A percentile compares a stretch with the other conserved stretches of the same genome.
phyloP scores from a whole-genome alignment of 2,888 invertebrate genomes.

The Brachyptera putata region DNA sequence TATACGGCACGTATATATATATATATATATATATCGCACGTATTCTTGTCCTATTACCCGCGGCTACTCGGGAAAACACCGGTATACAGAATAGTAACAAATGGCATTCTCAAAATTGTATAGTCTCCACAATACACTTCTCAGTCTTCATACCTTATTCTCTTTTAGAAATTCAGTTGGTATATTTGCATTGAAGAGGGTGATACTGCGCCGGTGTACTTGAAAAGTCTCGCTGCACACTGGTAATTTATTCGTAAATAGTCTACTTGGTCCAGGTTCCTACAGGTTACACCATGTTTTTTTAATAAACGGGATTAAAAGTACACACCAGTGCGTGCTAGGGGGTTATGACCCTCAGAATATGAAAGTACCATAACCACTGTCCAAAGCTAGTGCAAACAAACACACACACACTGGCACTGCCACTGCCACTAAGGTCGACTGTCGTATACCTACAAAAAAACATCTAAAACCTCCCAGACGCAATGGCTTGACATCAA shows the following conservation, averaged over 20 bases:
- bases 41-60: background rate
- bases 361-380: background rate
- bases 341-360: background rate
- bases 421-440: too few species aligned
- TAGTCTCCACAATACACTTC: background rate
- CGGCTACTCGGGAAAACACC: too few species aligned
- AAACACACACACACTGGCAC: too few species aligned
- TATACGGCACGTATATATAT: too few species aligned
- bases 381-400: background rate
- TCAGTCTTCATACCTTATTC: background rate
- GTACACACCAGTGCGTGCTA: background rate
- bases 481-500: background rate
- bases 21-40: background rate
- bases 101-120: slow-evolving; percentile 3
- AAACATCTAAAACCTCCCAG: background rate
- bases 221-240: background rate
- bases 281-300: background rate
- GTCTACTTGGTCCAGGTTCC: background rate
- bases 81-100: background rate
- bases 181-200: slow-evolving; percentile 7
- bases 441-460: too few species aligned
- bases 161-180: background rate
- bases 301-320: slow-evolving; percentile 11
- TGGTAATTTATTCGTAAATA: background rate
- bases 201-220: background rate